These are phyloP conservation scores for Melinopterus prodromus DNA, from an alignment of 2,888 invertebrate genomes.

Conservation along the genomic window DNA sequence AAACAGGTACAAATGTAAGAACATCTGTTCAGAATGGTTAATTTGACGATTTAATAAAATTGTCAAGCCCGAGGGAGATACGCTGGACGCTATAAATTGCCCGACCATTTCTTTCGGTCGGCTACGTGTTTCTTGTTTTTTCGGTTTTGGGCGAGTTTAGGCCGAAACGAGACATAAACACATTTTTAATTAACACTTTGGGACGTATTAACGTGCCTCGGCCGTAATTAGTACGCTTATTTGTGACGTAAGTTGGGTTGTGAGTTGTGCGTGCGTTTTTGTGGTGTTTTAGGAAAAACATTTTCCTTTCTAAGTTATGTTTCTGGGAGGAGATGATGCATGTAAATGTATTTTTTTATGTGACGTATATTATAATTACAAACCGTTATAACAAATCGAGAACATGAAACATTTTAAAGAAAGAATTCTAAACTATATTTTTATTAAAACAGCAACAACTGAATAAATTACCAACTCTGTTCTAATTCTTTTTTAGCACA, in stretches of 20 bases:
- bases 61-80: slow-evolving; percentile 43
- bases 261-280: not conserved
- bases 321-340: no score
- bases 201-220: slow-evolving; percentile 15
- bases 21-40: slow-evolving; percentile 50
- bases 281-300: not conserved
- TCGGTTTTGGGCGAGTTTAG: not conserved
- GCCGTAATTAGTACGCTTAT: slow-evolving; percentile 9
- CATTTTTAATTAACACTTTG: slow-evolving; percentile 21
- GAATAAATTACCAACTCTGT: no score
- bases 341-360: no score
- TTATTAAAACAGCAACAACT: no score
- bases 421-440: no score
- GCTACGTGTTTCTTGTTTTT: not conserved
- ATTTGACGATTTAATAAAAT: slow-evolving; percentile 54
- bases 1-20: slow-evolving; percentile 55
- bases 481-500: no score
- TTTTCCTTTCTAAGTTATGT: not conserved
- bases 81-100: slow-evolving; percentile 12
- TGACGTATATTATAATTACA: no score
- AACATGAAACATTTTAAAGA: no score
- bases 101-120: not conserved
- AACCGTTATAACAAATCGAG: no score
- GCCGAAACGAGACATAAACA: slow-evolving; percentile 8
- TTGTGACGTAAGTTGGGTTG: not conserved